Base-by-base conservation (phyloP, 2,888 invertebrate genomes). In the Drosophila antonietae region DNA sequence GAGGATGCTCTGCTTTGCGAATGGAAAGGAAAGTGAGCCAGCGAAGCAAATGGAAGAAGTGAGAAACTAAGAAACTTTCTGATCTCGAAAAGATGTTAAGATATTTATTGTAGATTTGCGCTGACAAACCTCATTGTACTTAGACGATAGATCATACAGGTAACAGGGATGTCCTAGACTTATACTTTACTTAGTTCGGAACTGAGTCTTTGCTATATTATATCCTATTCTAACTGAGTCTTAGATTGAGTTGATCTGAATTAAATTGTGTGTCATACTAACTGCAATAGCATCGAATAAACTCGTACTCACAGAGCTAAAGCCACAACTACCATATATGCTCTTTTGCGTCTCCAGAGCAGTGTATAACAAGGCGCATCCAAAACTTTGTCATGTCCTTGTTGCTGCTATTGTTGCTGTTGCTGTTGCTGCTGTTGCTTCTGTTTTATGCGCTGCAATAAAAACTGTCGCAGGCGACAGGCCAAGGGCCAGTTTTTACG, bases 371-470 rank as follows among this genome's bases (percentile, higher is more conserved):
- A 70, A 72, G 68, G 81, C 74, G 75, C 74, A 80, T 73, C 70
- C 69, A 75, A 80, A 86, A 83, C 75, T 86, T 83, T 81, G 72
- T 72, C 80, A 65, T 80, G 62, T 75, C 78, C 68, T 78, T 82
- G 80, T 63, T 78, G 80, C 49, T 63, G 68, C 56, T 49, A 64
- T 64, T 66, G 67, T 64, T 69, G 75, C 56, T 73, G 44, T 43
- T 67, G 43, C 41, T 69, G 68, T 20, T 65, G 58, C 58, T 68
- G 58, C 68, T 73, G 72, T 57, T 73, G 67, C 68, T 88, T 51
- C 75, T 84, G 74, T 89, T 85, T 82, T 89, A 89, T 89, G 82
- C 74, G 73, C 65, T 78, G 87, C 89, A 85, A 88, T 90, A 90
- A 90, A 90, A 85, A 89, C 73, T 82, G 88, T 85, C 72, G 78